These are phyloP conservation scores for Alosa sapidissima DNA, from an alignment of 2,797 vertebrate species.

Conservation along the genomic window DNA sequence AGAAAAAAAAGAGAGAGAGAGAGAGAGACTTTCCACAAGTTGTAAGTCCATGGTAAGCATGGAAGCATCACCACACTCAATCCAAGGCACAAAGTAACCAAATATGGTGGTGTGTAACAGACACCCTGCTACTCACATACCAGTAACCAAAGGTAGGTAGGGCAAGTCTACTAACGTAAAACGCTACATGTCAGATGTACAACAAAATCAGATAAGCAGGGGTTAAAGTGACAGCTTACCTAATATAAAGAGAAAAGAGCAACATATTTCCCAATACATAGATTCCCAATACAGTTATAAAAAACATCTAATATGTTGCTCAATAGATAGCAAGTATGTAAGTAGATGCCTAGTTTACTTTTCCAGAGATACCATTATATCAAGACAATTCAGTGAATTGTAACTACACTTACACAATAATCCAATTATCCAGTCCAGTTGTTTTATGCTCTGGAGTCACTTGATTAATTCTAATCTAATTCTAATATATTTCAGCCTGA, in stretches of 20 bases:
- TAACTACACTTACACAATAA: neutral
- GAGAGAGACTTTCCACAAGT: slow-evolving; percentile 19
- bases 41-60: neutral
- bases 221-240: neutral
- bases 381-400: neutral
- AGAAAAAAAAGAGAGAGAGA: slow-evolving; percentile 9
- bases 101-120: slow-evolving; percentile 31
- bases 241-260: neutral
- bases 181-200: neutral
- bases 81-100: slow-evolving; percentile 26
- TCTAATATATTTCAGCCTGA: neutral
- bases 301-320: too few species aligned
- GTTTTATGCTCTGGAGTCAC: neutral
- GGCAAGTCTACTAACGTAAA: slow-evolving; percentile 10
- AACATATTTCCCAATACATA: too few species aligned
- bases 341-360: too few species aligned
- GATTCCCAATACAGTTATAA: too few species aligned
- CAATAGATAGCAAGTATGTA: neutral
- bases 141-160: slow-evolving; percentile 41
- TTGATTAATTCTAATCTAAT: neutral
- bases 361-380: neutral
- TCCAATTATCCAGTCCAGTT: neutral
- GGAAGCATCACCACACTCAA: slow-evolving; percentile 13
- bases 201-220: neutral
- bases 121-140: slow-evolving; percentile 30